These are phyloP conservation scores for Lagothrix lagotricha DNA, from an alignment of 2,797 vertebrate genomes.

Conservation along the genomic window DNA sequence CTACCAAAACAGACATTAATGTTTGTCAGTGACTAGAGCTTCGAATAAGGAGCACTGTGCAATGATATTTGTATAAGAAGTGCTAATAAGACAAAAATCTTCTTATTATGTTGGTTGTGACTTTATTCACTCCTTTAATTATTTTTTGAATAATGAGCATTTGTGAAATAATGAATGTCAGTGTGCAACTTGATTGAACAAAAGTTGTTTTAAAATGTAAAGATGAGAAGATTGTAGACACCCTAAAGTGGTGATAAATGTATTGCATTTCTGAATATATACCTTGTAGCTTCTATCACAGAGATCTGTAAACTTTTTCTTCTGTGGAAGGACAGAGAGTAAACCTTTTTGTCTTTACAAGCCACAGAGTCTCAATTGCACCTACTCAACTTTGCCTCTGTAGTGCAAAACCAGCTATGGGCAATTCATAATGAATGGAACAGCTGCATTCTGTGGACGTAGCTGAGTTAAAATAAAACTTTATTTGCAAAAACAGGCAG, in stretches of 20 bases:
- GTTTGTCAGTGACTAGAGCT: not conserved
- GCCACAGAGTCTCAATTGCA: no score
- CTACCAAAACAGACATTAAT: not conserved
- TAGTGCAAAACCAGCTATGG: not conserved
- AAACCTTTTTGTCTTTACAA: not conserved
- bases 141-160: not conserved
- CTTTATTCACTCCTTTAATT: not conserved
- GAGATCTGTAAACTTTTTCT: not conserved
- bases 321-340: not conserved
- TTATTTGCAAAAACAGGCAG: not conserved
- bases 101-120: not conserved
- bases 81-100: not conserved
- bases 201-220: not conserved
- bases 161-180: not conserved
- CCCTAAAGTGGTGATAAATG: not conserved
- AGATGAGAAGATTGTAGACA: not conserved
- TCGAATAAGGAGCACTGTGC: not conserved
- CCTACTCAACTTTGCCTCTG: not conserved
- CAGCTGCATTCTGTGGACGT: not conserved
- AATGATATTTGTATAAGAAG: not conserved
- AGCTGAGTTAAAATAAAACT: not conserved
- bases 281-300: not conserved
- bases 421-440: not conserved
- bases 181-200: not conserved
- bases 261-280: not conserved